These are phyloP conservation scores for Stomorhina lunata DNA, from an alignment of 2,888 invertebrate species.

Conservation along the genomic window DNA sequence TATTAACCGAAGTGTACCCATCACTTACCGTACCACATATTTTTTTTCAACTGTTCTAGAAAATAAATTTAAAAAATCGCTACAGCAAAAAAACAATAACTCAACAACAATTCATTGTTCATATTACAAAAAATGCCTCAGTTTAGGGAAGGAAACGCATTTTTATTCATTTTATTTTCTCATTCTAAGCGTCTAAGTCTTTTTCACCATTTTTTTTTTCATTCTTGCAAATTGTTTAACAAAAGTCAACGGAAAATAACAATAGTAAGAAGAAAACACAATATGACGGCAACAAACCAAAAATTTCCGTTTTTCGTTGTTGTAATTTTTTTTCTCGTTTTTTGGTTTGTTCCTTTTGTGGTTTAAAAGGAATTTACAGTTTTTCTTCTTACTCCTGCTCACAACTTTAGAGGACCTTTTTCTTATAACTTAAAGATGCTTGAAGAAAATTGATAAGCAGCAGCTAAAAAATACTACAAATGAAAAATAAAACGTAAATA, in stretches of 20 bases:
- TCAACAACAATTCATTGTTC: conserved; percentile 19
- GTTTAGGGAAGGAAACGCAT: conserved; percentile 43
- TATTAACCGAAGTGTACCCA: conserved; percentile 1
- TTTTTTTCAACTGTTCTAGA: not conserved
- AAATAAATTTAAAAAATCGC: not conserved
- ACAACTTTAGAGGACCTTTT: not conserved
- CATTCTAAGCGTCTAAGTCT: not conserved
- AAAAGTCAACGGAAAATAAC: conserved; percentile 60
- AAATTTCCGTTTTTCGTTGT: conserved; percentile 28
- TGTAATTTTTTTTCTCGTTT: not conserved
- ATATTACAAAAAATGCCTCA: conserved; percentile 43
- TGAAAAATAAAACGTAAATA: conserved; percentile 12
- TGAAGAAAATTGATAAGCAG: too few species aligned
- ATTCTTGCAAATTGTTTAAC: conserved; percentile 49
- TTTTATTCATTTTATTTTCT: conserved; percentile 25
- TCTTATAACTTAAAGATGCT: conserved; percentile 18
- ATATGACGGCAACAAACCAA: conserved; percentile 50
- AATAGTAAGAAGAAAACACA: conserved; percentile 46
- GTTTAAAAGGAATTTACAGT: conserved; percentile 27
- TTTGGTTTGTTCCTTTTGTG: not conserved
- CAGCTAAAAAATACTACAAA: not conserved
- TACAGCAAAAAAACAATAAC: conserved; percentile 3
- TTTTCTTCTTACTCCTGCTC: not conserved
- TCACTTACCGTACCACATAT: not conserved
- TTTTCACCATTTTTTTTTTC: not conserved